phyloP scores from a whole-genome alignment of 2,888 invertebrate species.

The Chaitophorus viminalis region DNA sequence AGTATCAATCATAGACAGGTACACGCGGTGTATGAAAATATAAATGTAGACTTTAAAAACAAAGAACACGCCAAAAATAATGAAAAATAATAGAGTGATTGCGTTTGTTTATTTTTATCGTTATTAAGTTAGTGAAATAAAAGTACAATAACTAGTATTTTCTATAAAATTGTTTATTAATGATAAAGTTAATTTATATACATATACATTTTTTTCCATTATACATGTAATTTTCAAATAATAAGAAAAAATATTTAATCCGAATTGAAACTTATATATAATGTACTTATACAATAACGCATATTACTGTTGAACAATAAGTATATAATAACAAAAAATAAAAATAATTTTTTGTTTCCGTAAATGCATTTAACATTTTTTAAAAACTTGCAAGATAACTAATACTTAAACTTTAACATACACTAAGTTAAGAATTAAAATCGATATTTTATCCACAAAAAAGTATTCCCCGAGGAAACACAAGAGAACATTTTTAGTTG shows the following conservation, averaged over 20 bases:
- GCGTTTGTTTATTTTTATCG: background rate
- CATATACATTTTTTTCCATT: background rate
- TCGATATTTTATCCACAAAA: constrained; percentile 26
- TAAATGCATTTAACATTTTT: background rate
- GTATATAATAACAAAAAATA: background rate
- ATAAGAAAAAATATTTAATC: background rate
- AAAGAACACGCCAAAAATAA: background rate
- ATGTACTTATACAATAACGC: background rate
- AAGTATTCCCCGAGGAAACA: constrained; percentile 21
- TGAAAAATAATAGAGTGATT: background rate
- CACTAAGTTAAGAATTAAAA: constrained; percentile 20
- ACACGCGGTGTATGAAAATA: background rate
- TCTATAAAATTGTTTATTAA: too few species aligned
- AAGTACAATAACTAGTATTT: too few species aligned
- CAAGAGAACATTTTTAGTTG: constrained; percentile 19
- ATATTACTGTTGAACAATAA: background rate
- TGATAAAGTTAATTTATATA: too few species aligned
- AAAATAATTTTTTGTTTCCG: background rate
- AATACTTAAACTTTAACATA: background rate
- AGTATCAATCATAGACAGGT: too few species aligned
- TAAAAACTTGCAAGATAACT: background rate
- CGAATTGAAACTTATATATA: background rate
- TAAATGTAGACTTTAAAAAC: background rate
- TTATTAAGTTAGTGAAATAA: background rate
- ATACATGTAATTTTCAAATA: background rate